These are phyloP conservation scores for Thelaira solivaga DNA, from an alignment of 2,888 invertebrate genomes.

Conservation along the genomic window DNA sequence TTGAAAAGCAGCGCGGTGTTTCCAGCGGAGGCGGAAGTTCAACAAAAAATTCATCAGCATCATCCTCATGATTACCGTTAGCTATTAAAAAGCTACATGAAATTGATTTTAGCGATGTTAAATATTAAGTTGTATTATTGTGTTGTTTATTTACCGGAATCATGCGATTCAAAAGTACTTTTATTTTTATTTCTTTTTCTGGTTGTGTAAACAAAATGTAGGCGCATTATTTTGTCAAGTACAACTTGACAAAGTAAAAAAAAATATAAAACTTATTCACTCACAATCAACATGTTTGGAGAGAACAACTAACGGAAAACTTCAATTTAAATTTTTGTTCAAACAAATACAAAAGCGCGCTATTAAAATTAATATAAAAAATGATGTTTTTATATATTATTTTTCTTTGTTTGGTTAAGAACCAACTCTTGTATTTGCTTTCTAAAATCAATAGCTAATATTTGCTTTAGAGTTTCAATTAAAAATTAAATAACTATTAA, in stretches of 20 bases:
- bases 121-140: slow-evolving; percentile 42
- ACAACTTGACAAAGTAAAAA: not conserved
- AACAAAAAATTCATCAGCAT: slow-evolving; percentile 73
- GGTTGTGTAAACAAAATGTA: slow-evolving; percentile 35
- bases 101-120: slow-evolving; percentile 44
- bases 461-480: slow-evolving; percentile 1
- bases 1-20: slow-evolving; percentile 70
- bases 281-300: too few relatives aligned
- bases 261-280: too few relatives aligned
- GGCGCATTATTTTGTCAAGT: not conserved
- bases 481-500: too few relatives aligned
- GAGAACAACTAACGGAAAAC: too few relatives aligned
- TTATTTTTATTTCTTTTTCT: slow-evolving; percentile 22
- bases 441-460: slow-evolving; percentile 7
- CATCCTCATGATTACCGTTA: slow-evolving; percentile 72
- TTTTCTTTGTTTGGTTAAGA: slow-evolving; percentile 20
- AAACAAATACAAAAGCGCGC: too few relatives aligned
- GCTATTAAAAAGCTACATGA: slow-evolving; percentile 29
- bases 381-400: not conserved
- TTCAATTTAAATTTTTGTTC: too few relatives aligned
- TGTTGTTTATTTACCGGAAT: slow-evolving; percentile 30
- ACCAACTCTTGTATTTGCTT: not conserved
- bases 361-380: slow-evolving; percentile 1
- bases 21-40: slow-evolving; percentile 70
- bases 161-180: slow-evolving; percentile 6